phyloP scores from a whole-genome alignment of 1,140 invertebrate species.

The Tetragonula clypearis region DNA sequence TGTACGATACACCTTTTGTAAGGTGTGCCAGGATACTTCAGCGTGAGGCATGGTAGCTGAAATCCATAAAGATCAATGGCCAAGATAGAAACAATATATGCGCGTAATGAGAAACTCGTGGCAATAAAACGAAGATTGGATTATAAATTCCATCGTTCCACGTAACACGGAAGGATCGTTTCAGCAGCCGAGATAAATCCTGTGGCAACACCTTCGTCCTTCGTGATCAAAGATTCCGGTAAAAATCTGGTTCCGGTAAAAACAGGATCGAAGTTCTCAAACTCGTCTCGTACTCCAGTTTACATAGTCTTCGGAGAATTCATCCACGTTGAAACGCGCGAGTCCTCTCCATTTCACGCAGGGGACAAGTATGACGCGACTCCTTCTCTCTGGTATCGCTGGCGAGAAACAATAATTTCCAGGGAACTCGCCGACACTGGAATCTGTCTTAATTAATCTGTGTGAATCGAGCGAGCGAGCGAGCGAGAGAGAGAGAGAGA shows the following conservation, averaged over 20 bases:
- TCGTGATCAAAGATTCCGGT: not conserved
- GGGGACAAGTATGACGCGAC: not conserved
- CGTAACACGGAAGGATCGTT: not conserved
- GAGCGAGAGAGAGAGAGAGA: too few species aligned
- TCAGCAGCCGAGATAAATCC: not conserved
- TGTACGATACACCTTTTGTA: not conserved
- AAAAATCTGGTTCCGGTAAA: not conserved
- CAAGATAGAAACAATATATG: not conserved
- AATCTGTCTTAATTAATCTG: slow-evolving; percentile 4
- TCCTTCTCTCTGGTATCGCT: not conserved
- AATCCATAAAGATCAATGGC: slow-evolving; percentile 1
- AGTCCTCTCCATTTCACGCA: not conserved
- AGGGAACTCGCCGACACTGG: not conserved
- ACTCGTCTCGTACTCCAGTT: not conserved
- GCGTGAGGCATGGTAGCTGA: not conserved
- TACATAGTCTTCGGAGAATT: not conserved
- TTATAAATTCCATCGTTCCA: not conserved
- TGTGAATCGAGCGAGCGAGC: not conserved
- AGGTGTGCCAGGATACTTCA: not conserved
- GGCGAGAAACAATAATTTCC: not conserved
- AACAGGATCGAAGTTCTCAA: not conserved
- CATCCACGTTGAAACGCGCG: not conserved
- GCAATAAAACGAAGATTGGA: not conserved
- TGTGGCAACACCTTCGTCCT: not conserved
- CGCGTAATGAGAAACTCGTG: not conserved